Evolutionary conservation across 1,140 invertebrate genomes (phyloP).

Genomic region (Panulirus ornatus): DNA sequence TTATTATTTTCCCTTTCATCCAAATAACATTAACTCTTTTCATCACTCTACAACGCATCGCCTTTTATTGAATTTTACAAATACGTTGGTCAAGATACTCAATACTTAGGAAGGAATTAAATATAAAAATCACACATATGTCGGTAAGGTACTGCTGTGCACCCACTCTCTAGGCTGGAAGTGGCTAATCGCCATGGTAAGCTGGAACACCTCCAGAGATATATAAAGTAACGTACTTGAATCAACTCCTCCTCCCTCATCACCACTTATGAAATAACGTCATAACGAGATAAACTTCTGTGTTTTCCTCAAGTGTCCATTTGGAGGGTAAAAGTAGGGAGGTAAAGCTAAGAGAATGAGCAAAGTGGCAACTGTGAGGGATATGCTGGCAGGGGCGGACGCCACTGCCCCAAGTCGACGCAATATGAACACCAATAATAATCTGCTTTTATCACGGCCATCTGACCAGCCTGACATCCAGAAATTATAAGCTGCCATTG

Average conservation of each 20-base stretch:
- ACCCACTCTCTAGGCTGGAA: background rate
- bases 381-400: background rate
- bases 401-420: constrained; percentile 17
- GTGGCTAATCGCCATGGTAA: background rate
- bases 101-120: no score
- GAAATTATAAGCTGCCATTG: constrained; percentile 66
- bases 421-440: constrained; percentile 51
- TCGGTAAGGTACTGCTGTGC: no score
- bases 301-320: background rate
- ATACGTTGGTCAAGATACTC: no score
- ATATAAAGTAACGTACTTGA: background rate
- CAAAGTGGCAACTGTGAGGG: background rate
- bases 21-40: background rate
- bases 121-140: no score
- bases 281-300: background rate
- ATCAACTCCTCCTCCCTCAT: background rate
- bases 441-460: constrained; percentile 46
- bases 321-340: background rate
- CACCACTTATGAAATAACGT: background rate
- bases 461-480: constrained; percentile 51
- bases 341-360: background rate
- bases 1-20: background rate
- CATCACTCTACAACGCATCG: background rate
- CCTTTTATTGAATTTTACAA: background rate
- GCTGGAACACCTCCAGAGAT: background rate